Percentiles rank a stretch among this genome's conserved stretches.
Evolutionary conservation across 2,113 vertebrate species (phyloP).

Genomic region (Brienomyrus longianalis): DNA sequence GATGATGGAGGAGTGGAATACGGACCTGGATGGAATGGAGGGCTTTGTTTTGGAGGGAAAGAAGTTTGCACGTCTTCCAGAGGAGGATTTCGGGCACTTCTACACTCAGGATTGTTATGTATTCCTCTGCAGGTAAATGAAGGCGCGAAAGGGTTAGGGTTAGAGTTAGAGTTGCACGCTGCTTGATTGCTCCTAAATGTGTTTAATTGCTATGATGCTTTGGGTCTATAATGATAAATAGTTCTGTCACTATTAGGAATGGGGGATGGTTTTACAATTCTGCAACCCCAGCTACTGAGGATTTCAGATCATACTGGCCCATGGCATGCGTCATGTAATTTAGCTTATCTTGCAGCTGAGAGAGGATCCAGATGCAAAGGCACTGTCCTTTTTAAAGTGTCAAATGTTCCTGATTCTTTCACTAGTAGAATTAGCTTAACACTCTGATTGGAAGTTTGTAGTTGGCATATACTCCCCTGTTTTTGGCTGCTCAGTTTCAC

Average conservation of each 20-base stretch:
- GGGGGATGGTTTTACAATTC: not conserved
- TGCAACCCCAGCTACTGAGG: not conserved
- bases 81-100: constrained; percentile 97
- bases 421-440: not conserved
- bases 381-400: not conserved
- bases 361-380: not conserved
- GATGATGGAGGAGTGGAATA: constrained; percentile 96
- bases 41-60: constrained; percentile 93
- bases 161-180: not conserved
- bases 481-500: not conserved
- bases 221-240: not conserved
- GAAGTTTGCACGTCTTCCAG: constrained; percentile 89
- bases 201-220: not conserved
- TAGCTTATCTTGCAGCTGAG: not conserved
- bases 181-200: not conserved
- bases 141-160: too few relatives aligned
- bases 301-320: not conserved
- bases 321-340: not conserved
- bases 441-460: not conserved
- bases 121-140: constrained; percentile 86
- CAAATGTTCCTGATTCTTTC: not conserved
- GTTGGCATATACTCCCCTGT: not conserved
- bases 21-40: constrained; percentile 96
- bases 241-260: not conserved
- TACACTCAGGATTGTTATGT: constrained; percentile 94